phyloP scores from a whole-genome alignment of 2,888 invertebrate species.

The Drosophila eohydei region DNA sequence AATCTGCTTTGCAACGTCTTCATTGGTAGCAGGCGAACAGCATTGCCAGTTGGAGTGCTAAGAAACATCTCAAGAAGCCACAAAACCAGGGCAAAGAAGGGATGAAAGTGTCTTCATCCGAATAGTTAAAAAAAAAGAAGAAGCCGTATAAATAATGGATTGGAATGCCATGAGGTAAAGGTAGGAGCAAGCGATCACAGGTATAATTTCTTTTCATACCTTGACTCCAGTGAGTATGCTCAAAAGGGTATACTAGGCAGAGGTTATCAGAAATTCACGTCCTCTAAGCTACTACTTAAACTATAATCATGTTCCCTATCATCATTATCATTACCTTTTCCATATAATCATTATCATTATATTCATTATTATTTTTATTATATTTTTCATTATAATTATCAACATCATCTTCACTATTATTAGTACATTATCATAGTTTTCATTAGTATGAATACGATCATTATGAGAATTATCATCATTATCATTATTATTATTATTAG shows the following conservation, averaged over 20 bases:
- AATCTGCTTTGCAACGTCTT: slow-evolving; percentile 21
- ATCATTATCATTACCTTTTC: too few relatives aligned
- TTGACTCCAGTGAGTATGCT: not conserved
- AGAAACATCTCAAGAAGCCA: not conserved
- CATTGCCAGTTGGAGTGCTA: not conserved
- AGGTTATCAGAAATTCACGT: not conserved
- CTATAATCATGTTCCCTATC: too few relatives aligned
- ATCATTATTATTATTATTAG: too few relatives aligned
- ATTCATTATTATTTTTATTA: too few relatives aligned
- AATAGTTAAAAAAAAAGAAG: slow-evolving; percentile 2
- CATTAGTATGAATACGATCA: too few relatives aligned
- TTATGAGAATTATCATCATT: too few relatives aligned
- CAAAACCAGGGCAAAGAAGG: slow-evolving; percentile 29
- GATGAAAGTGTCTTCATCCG: slow-evolving; percentile 40
- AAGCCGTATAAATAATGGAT: slow-evolving; percentile 4
- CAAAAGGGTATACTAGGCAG: slow-evolving; percentile 20
- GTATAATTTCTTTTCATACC: slow-evolving; percentile 35
- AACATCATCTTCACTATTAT: too few relatives aligned
- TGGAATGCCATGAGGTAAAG: not conserved
- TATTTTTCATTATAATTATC: too few relatives aligned
- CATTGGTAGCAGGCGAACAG: slow-evolving; percentile 21
- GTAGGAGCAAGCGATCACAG: slow-evolving; percentile 31
- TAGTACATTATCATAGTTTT: too few relatives aligned
- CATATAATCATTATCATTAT: too few relatives aligned
- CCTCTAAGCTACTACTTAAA: too few relatives aligned